Evolutionary conservation across 64 coral and sea anemone genomes (phyloP), one percentile per base, ranked within the genome.

Genomic region (Orbicella faveolata): DNA sequence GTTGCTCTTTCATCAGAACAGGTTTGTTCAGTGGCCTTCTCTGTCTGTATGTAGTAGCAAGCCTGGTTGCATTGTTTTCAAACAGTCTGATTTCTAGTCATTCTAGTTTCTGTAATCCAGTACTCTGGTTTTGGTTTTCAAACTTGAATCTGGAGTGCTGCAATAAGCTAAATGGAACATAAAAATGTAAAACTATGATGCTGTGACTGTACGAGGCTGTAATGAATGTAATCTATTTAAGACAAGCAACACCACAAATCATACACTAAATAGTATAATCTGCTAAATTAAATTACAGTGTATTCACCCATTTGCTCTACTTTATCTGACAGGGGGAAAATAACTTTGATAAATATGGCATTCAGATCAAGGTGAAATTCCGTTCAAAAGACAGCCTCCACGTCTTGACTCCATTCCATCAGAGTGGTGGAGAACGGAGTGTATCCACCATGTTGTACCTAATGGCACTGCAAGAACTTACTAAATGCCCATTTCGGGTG

Each of bases 331-430:
- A 98, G 96, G 96, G 90, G 1, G 96, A 95, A 89, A 90, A 94
- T 36, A 91, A 98, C 52, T 98, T 90, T 80, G 96, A 98, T 35
- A 98, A 95, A 64, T 98, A 98, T 84, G 96, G 96, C 48, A 84
- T 98, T 65, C 90, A 98, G 83, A 98, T 98, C 54, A 95, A 95
- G 67, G 96, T 98, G 74, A 98, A 98, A 89, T 98, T 98, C 75
- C 93, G 96, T 77, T 90, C 96, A 34, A 98, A 98, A 48, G 96
- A 98, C 84, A 91, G 90, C 34, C 88, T 98, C 59, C 96, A 98
- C 64, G 96, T 98, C 1, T 39, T 98, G 73, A 98, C 93, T 2
- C 96, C 94, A 76, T 87, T 87, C 83, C 96, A 98, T 88, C 96
- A 98, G 75, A 98, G 96, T 91, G 96, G 96, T 57, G 96, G 96